Conservation (phyloP, 35 echinoderm and acorn worm genomes). For the Ophiothrix spiculata region DNA sequence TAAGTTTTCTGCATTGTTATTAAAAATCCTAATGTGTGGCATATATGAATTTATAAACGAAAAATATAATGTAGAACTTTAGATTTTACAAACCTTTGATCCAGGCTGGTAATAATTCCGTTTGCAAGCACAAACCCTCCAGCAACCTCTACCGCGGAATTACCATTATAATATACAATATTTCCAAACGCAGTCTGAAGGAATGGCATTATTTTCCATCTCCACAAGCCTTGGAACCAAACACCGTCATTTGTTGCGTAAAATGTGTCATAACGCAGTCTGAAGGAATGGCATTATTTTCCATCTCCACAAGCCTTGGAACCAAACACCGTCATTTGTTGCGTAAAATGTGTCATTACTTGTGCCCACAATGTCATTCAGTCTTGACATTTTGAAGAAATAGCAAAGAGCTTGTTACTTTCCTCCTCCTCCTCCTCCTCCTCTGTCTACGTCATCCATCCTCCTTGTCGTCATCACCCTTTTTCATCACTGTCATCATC, state of each 20-base stretch:
- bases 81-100: not conserved
- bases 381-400: too few relatives aligned
- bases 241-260: not conserved
- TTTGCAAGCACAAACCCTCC: not conserved
- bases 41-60: too few relatives aligned
- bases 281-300: not conserved
- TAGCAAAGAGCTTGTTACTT: too few relatives aligned
- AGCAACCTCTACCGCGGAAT: not conserved
- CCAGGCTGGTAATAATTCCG: not conserved
- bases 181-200: not conserved
- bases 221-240: not conserved
- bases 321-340: not conserved
- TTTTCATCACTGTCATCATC: too few relatives aligned
- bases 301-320: not conserved
- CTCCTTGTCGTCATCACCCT: too few relatives aligned
- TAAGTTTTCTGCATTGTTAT: too few relatives aligned
- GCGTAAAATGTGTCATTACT: not conserved
- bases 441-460: too few relatives aligned
- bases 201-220: not conserved
- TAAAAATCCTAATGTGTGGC: too few relatives aligned
- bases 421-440: too few relatives aligned
- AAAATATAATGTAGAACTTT: too few relatives aligned
- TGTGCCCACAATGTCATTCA: not conserved
- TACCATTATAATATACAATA: not conserved
- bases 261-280: too few relatives aligned